Evolutionary conservation across 2,888 invertebrate species (phyloP), one percentile per base, ranked within the genome.

Genomic region (Dendrolimus houi): DNA sequence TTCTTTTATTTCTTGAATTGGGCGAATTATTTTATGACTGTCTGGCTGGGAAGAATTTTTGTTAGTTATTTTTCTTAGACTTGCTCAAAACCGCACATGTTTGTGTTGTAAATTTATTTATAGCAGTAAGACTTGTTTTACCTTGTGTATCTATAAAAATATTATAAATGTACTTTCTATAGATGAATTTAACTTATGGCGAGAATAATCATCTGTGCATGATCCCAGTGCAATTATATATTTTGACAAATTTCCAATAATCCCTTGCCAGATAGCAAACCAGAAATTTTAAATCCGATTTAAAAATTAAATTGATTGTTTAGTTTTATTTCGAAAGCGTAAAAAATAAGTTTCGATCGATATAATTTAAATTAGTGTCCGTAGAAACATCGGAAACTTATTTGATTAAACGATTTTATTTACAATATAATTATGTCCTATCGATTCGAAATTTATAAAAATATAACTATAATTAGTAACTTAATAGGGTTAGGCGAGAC

Each of bases 401-500:
- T 82, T 85, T 29, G 29, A 29, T 83, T 79, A 74, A 83, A 79
- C 76, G 71, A 82, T 82, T 84, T 87, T 81, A 82, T 88, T 87
- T 87, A 87, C 85, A 83, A 84, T 81, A 29, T 29, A 29, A 3
- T 79, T 81, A 85, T 89, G 86, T 89, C 89, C 85, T 88, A 85
- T 88, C 86, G 85, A 90, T 90, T 91, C 88, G 84, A 88, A 87
- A 87, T 87, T 90, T 87, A 90, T 85, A 84, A 83, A 87, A 29
- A 81, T 85, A 86, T 87, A 85, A 85, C 85, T 87, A 85, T 88
- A 88, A 88, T 87, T 88, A 89, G 89, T 87, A 88, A 88, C 84
- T 82, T 87, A 83, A 88, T 91, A 91, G 87, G 87, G 84, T 89
- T 91, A 91, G 91, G 85, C 85, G 91, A 91, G 92, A 91, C 89